phyloP scores from a whole-genome alignment of 2,797 vertebrate genomes.

The Nannoperca obscura region DNA sequence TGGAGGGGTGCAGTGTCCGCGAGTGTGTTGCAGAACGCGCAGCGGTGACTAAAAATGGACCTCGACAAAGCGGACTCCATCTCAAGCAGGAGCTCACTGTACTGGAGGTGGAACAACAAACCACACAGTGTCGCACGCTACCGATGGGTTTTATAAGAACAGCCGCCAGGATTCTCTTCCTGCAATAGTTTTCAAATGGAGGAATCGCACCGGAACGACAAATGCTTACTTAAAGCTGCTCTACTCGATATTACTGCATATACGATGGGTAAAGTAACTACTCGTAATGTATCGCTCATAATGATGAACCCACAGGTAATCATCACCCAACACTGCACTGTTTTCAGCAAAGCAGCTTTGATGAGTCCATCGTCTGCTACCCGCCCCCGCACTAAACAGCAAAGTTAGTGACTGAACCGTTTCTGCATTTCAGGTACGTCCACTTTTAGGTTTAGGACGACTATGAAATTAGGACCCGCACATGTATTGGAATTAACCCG shows the following conservation, averaged over 20 bases:
- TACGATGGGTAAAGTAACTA: neutral
- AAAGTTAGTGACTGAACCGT: neutral
- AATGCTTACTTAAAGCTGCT: neutral
- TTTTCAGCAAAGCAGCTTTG: neutral
- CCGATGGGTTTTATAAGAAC: neutral
- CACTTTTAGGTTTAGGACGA: neutral
- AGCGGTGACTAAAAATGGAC: slow-evolving; percentile 36
- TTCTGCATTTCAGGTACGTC: too few species aligned
- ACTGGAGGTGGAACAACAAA: neutral
- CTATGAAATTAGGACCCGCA: slow-evolving; percentile 13
- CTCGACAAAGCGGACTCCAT: slow-evolving; percentile 24
- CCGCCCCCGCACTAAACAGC: too few species aligned
- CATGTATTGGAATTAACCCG: slow-evolving; percentile 19
- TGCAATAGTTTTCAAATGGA: neutral
- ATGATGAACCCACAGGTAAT: neutral
- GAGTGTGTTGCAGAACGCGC: slow-evolving; percentile 45
- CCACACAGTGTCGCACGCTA: accelerated
- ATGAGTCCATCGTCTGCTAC: neutral
- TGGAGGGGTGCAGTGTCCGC: neutral
- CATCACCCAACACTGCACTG: neutral
- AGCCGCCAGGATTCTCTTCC: neutral
- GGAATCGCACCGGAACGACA: neutral
- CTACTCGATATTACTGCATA: neutral
- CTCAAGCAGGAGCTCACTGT: neutral
- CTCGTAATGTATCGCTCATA: neutral